Evolutionary conservation across 2,113 vertebrate genomes (phyloP).

Genomic region (Gallinago undulata): DNA sequence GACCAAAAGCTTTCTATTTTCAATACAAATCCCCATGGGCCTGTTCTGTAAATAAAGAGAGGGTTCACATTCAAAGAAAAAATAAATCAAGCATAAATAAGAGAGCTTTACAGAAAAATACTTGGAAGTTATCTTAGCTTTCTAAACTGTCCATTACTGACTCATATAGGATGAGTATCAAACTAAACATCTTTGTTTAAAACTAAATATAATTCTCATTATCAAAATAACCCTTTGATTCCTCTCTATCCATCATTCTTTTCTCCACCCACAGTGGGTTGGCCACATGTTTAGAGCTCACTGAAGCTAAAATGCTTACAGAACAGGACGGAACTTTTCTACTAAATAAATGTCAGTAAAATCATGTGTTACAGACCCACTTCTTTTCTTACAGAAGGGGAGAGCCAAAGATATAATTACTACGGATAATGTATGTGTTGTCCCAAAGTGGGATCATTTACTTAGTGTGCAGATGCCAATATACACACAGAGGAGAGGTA

Average conservation of each 20-base stretch:
- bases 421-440: neutral
- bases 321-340: neutral
- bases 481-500: no score
- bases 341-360: neutral
- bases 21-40: neutral
- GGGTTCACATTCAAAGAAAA: neutral
- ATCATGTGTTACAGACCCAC: neutral
- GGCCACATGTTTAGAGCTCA: neutral
- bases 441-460: no score
- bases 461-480: no score
- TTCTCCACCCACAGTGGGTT: neutral
- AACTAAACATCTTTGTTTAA: neutral
- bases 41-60: neutral
- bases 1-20: neutral
- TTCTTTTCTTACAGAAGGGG: neutral
- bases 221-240: neutral
- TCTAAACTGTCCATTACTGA: neutral
- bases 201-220: neutral
- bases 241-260: neutral
- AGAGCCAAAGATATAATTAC: neutral
- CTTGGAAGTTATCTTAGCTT: neutral
- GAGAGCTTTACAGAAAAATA: neutral
- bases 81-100: neutral
- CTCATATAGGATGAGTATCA: neutral
- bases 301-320: neutral